Percentiles rank a stretch among this genome's conserved stretches.
Conservation (phyloP, 2,888 invertebrate species). For the Syrphus vitripennis region DNA sequence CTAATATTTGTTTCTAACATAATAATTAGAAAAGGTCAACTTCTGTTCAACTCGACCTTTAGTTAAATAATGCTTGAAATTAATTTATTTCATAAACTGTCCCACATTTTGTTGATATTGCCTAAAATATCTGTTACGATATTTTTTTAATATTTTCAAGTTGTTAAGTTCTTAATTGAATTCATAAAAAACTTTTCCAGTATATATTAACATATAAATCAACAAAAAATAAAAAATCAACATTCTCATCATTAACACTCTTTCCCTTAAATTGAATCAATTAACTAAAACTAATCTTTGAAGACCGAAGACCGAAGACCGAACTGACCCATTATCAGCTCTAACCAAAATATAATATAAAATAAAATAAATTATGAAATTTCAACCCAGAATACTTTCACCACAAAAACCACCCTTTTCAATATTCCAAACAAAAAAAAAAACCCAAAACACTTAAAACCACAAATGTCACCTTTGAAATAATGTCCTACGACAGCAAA, state of each 20-base stretch:
- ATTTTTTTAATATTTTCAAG: no score
- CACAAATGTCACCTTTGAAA: conserved; percentile 65
- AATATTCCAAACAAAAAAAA: conserved; percentile 2
- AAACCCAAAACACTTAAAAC: conserved; percentile 47
- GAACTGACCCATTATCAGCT: not conserved
- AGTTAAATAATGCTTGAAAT: no score
- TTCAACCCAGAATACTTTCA: not conserved
- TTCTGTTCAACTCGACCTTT: no score
- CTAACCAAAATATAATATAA: not conserved
- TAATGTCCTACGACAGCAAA: conserved; percentile 31
- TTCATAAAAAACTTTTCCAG: not conserved
- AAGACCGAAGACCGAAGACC: not conserved
- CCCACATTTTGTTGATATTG: no score
- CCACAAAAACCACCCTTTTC: conserved; percentile 34
- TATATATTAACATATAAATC: not conserved
- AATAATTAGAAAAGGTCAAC: no score
- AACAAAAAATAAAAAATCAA: not conserved
- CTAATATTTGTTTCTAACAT: no score
- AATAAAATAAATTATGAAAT: conserved; percentile 14
- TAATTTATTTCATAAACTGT: no score
- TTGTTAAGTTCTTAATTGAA: not conserved
- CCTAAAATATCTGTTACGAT: no score
- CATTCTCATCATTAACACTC: not conserved
- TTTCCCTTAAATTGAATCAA: not conserved
- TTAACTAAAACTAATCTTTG: conserved; percentile 4